Conservation (phyloP, 2,797 vertebrate species). For the Thamnophis elegans region DNA sequence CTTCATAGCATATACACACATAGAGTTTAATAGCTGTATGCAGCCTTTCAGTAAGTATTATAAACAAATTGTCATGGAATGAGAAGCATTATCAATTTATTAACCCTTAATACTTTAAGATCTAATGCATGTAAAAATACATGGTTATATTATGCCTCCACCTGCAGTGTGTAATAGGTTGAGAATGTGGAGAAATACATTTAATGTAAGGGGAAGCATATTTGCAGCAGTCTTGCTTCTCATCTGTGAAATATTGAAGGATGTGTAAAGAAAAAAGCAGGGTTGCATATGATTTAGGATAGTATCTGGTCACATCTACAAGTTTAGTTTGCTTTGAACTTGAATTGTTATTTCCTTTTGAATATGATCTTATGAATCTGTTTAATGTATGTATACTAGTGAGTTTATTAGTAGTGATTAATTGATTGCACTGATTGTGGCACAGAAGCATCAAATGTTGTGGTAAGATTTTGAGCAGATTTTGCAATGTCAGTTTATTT, state of each 20-base stretch:
- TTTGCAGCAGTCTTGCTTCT: neutral
- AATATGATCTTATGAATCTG: neutral
- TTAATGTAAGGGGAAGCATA: neutral
- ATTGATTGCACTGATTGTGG: neutral
- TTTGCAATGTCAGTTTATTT: neutral
- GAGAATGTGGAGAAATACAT: neutral
- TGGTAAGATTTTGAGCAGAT: neutral
- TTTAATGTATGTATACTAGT: neutral
- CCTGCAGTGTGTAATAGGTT: too few species aligned
- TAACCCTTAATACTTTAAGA: neutral
- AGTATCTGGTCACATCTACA: constrained; percentile 21
- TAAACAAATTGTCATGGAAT: neutral
- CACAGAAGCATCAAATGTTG: neutral
- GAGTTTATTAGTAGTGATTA: neutral
- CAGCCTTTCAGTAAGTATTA: neutral
- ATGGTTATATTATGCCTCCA: neutral
- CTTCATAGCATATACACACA: neutral
- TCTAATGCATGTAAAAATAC: neutral
- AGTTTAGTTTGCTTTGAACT: constrained; percentile 13
- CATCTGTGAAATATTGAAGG: neutral
- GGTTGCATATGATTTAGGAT: neutral
- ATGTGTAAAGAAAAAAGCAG: neutral
- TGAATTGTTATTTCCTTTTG: neutral
- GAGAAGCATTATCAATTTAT: neutral
- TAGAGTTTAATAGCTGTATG: neutral